phyloP scores from a whole-genome alignment of 2,797 vertebrate species.

The Gymnoscopelus microlampas region DNA sequence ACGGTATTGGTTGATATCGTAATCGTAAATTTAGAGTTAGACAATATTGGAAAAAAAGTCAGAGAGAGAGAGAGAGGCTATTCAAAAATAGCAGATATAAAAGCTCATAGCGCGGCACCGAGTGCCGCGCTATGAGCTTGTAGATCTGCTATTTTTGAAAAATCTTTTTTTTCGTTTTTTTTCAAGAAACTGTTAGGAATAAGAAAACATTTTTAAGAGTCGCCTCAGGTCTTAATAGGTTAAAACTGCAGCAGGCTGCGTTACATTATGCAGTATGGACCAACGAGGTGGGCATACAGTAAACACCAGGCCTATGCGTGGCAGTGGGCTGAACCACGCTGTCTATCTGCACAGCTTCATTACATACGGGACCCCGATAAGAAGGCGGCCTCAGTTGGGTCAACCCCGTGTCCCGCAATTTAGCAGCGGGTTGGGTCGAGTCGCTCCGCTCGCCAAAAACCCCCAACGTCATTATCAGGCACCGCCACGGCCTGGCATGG shows the following conservation, averaged over 20 bases:
- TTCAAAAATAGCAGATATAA: too few relatives aligned
- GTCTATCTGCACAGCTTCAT: slow-evolving; percentile 64
- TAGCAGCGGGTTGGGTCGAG: slow-evolving; percentile 46
- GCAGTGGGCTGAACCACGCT: slow-evolving; percentile 42
- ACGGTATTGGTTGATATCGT: too few relatives aligned
- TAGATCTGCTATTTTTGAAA: too few relatives aligned
- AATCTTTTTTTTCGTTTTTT: too few relatives aligned
- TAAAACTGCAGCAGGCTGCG: slow-evolving; percentile 40
- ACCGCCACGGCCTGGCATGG: slow-evolving; percentile 52
- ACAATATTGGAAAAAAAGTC: too few relatives aligned
- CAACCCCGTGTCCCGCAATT: slow-evolving; percentile 61
- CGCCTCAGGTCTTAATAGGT: too few relatives aligned
- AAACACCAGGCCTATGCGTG: slow-evolving; percentile 53
- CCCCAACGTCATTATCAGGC: slow-evolving; percentile 72
- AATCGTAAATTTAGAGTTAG: too few relatives aligned
- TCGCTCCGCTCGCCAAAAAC: slow-evolving; percentile 68
- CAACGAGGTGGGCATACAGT: slow-evolving; percentile 50
- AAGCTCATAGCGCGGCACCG: too few relatives aligned
- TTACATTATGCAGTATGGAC: slow-evolving; percentile 40
- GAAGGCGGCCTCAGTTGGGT: slow-evolving; percentile 51
- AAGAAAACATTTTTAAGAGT: too few relatives aligned
- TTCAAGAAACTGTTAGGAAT: too few relatives aligned
- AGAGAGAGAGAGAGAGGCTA: too few relatives aligned
- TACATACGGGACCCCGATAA: slow-evolving; percentile 66
- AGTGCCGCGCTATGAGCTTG: too few relatives aligned